Percentiles rank a stretch among this genome's conserved stretches.
Evolutionary conservation across 2,797 vertebrate species (phyloP).

Genomic region (Dicrostonyx torquatus): DNA sequence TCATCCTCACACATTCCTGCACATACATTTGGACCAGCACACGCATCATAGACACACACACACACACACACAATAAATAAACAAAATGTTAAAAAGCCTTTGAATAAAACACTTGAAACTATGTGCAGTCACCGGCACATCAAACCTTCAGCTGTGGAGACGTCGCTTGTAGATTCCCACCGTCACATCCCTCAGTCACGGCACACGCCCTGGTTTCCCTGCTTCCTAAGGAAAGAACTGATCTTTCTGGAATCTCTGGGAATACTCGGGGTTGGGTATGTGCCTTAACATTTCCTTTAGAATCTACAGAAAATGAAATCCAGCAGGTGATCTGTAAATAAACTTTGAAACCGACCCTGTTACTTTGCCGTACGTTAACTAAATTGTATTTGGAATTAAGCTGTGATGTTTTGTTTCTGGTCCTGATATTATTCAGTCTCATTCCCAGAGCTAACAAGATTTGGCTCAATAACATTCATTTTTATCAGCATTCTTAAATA

Average conservation of each 20-base stretch:
- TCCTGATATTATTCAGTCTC: constrained; percentile 63
- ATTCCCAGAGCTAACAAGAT: constrained; percentile 72
- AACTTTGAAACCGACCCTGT: background rate
- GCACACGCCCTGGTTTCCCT: background rate
- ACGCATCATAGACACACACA: background rate
- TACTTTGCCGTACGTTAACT: constrained; percentile 19
- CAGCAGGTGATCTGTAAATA: background rate
- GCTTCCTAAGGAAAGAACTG: background rate
- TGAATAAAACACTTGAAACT: background rate
- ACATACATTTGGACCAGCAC: background rate
- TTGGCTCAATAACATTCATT: constrained; percentile 71
- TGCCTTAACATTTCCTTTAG: background rate
- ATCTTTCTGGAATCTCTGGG: background rate
- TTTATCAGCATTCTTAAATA: constrained; percentile 74
- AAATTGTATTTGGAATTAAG: constrained; percentile 66
- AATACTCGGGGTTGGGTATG: background rate
- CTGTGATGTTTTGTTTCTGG: constrained; percentile 9
- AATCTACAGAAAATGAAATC: background rate
- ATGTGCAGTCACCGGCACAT: background rate
- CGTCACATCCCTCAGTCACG: background rate
- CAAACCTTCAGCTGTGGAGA: background rate
- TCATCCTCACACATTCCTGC: background rate
- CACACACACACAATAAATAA: background rate
- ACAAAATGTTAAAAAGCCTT: background rate
- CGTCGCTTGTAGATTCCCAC: background rate